Percentiles rank a stretch among this genome's conserved stretches.
phyloP scores from a whole-genome alignment of 35 echinoderm and acorn worm genomes.

The Holothuria glaberrima region DNA sequence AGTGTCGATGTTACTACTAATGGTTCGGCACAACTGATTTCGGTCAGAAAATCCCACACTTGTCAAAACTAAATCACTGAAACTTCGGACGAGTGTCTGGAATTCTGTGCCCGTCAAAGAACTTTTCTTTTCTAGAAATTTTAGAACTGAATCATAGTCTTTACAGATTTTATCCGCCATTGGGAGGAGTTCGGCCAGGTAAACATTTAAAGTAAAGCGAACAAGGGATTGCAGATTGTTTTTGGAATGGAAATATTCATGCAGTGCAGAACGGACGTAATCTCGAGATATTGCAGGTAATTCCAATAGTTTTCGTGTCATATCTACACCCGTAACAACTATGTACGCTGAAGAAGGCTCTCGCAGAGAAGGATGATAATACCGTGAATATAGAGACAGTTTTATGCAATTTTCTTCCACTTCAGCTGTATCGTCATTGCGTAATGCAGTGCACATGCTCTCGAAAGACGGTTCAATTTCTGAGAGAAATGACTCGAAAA shows the following conservation, averaged over 20 bases:
- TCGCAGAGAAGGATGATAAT: not conserved
- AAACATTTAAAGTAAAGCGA: not conserved
- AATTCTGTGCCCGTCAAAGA: no score
- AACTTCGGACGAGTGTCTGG: no score
- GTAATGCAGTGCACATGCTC: not conserved
- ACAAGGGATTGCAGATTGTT: slow-evolving; percentile 32
- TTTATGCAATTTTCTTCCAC: not conserved
- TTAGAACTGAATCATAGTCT: not conserved
- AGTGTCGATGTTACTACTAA: not conserved
- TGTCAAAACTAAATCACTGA: not conserved
- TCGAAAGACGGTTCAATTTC: not conserved
- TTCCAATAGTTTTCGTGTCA: not conserved
- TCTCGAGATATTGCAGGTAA: not conserved
- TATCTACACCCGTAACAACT: not conserved
- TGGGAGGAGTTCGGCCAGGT: slow-evolving; percentile 2
- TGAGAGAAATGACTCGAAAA: slow-evolving; percentile 26
- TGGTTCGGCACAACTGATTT: not conserved
- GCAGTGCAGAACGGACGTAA: not conserved
- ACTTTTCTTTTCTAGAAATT: not conserved
- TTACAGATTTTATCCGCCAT: not conserved
- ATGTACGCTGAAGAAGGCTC: not conserved
- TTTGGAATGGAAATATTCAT: not conserved
- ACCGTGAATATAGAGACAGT: no score
- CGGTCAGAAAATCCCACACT: not conserved
- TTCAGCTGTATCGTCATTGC: not conserved